phyloP scores from a whole-genome alignment of 2,797 vertebrate species.

The Girardinus metallicus region DNA sequence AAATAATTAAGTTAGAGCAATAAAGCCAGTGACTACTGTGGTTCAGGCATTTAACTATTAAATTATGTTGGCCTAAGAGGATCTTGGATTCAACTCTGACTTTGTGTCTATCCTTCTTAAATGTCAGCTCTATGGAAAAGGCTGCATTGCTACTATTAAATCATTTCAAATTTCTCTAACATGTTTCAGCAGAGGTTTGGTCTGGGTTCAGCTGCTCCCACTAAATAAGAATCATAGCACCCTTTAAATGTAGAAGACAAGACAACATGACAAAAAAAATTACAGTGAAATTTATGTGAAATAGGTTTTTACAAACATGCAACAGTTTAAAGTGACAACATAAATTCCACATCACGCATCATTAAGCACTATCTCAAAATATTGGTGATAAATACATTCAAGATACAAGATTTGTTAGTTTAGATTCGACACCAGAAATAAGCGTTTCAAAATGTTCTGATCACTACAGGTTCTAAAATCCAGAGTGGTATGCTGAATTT shows the following conservation, averaged over 20 bases:
- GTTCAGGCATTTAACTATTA: conserved; percentile 56
- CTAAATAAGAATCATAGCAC: neutral
- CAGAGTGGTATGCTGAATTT: neutral
- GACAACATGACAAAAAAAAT: neutral
- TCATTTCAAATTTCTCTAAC: conserved; percentile 13
- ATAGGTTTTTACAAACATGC: conserved; percentile 8
- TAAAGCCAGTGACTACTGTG: conserved; percentile 49
- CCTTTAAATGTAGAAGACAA: neutral
- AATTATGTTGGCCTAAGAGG: conserved; percentile 49
- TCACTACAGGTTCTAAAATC: neutral
- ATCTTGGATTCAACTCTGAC: conserved; percentile 41
- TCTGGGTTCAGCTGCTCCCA: conserved; percentile 11
- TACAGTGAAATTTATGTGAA: neutral
- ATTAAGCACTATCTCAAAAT: conserved; percentile 6
- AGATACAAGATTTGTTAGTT: neutral
- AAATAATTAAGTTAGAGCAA: conserved; percentile 65
- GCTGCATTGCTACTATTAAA: conserved; percentile 31
- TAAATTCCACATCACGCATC: neutral
- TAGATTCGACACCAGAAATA: neutral
- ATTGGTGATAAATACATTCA: neutral
- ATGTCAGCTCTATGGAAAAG: conserved; percentile 38
- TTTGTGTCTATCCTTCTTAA: conserved; percentile 34
- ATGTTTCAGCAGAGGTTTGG: conserved; percentile 28
- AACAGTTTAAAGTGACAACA: conserved; percentile 6
- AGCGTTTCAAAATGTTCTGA: neutral